Conservation (phyloP, 2,888 invertebrate species). For the Xylocampa areola region DNA sequence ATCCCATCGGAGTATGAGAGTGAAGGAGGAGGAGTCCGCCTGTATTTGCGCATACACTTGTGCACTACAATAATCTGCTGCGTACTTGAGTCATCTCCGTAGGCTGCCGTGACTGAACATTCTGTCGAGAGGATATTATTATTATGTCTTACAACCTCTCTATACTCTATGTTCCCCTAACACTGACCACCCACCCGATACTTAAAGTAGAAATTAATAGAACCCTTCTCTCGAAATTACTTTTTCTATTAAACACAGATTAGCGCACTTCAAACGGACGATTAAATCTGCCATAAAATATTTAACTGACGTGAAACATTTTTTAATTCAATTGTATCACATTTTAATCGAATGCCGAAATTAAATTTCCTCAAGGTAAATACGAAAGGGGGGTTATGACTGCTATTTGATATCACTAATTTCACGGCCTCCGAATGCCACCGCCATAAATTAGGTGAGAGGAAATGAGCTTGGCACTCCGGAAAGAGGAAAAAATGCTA, state of each 20-base stretch:
- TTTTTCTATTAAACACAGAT: conserved; percentile 52
- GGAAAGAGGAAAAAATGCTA: conserved; percentile 87
- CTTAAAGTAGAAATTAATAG: conserved; percentile 47
- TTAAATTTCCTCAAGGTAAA: conserved; percentile 73
- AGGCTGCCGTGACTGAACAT: no score
- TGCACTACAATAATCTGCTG: no score
- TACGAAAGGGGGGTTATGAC: conserved; percentile 71
- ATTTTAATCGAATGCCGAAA: conserved; percentile 71
- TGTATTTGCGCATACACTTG: no score
- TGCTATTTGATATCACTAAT: conserved; percentile 84
- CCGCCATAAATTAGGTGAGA: conserved; percentile 82
- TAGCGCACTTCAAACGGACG: conserved; percentile 47
- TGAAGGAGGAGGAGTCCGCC: no score
- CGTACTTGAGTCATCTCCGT: no score
- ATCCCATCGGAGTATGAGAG: no score
- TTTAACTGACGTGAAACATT: conserved; percentile 46
- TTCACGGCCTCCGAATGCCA: conserved; percentile 75
- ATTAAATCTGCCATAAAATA: conserved; percentile 49
- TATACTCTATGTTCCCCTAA: conserved; percentile 7
- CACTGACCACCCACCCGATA: conserved; percentile 9
- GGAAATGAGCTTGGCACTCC: conserved; percentile 84
- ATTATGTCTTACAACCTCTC: neutral
- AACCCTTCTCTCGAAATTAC: conserved; percentile 46
- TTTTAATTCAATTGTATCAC: conserved; percentile 52
- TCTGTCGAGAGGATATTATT: no score